Conservation (phyloP, 2,888 invertebrate genomes). For the Drosophila anomalata region DNA sequence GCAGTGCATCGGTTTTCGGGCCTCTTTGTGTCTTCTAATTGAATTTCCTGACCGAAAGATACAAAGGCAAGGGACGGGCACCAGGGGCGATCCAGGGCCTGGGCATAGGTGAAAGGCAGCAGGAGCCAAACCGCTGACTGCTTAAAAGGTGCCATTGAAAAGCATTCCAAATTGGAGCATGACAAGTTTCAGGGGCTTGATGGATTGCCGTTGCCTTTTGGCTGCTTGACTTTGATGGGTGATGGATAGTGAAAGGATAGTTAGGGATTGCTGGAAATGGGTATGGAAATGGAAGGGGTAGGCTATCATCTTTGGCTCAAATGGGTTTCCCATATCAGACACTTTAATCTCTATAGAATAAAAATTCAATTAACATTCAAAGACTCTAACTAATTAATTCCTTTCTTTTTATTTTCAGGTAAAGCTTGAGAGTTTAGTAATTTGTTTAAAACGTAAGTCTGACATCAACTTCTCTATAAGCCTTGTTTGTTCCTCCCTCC, state of each 20-base stretch:
- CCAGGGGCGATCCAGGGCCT: not conserved
- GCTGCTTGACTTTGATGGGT: conserved; percentile 38
- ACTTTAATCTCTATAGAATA: not conserved
- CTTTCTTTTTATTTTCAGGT: not conserved
- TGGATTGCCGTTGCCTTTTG: conserved; percentile 61
- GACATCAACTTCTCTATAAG: not conserved
- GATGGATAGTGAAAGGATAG: conserved; percentile 48
- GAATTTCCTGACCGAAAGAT: conserved; percentile 52
- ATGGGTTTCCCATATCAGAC: conserved; percentile 1
- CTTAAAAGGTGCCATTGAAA: conserved; percentile 66
- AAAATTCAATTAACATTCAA: not conserved
- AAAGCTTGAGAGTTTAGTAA: not conserved
- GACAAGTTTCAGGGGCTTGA: conserved; percentile 58
- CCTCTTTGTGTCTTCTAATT: conserved; percentile 62
- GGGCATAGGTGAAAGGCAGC: conserved; percentile 23
- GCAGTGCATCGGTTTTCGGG: conserved; percentile 22
- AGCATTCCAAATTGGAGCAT: conserved; percentile 72
- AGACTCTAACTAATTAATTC: not conserved
- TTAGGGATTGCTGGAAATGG: conserved; percentile 29
- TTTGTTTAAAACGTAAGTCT: not conserved
- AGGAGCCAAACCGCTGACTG: conserved; percentile 2
- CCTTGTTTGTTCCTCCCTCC: not conserved
- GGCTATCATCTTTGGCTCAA: not conserved
- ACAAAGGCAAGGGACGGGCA: conserved; percentile 4
- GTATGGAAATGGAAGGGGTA: not conserved